Conservation (phyloP, 2,113 vertebrate genomes). For the Amazona vittata region DNA sequence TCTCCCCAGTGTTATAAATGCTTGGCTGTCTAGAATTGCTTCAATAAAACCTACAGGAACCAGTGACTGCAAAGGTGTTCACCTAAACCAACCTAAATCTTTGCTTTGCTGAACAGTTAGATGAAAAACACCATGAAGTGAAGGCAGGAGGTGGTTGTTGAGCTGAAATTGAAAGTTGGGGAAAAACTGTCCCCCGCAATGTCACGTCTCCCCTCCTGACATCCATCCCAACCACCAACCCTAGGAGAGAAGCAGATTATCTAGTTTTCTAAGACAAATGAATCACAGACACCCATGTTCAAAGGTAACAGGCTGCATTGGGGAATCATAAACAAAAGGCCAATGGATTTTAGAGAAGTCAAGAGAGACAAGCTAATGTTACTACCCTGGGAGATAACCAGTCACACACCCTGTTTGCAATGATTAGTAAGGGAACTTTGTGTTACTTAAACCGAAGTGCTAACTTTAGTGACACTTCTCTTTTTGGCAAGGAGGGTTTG, state of each 20-base stretch:
- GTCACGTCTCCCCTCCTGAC: neutral
- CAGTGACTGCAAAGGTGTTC: neutral
- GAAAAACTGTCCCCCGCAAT: neutral
- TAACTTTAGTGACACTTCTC: neutral
- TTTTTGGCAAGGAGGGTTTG: neutral
- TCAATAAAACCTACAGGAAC: neutral
- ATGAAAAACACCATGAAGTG: neutral
- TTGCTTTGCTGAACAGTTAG: neutral
- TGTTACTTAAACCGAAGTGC: neutral
- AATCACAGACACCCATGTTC: neutral
- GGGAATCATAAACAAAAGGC: slow-evolving; percentile 7
- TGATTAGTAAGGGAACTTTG: neutral
- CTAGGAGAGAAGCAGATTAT: neutral
- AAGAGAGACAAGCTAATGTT: neutral
- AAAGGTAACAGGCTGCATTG: neutral
- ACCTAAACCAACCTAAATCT: neutral
- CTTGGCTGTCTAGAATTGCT: neutral
- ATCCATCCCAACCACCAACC: neutral
- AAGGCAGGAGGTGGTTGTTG: neutral
- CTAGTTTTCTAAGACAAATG: neutral
- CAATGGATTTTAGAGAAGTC: neutral
- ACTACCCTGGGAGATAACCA: neutral
- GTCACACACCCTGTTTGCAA: neutral
- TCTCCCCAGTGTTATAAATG: neutral
- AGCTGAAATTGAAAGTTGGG: neutral